Base-by-base conservation (phyloP, 2,113 vertebrate species). In the rat (Rattus norvegicus) region DNA sequence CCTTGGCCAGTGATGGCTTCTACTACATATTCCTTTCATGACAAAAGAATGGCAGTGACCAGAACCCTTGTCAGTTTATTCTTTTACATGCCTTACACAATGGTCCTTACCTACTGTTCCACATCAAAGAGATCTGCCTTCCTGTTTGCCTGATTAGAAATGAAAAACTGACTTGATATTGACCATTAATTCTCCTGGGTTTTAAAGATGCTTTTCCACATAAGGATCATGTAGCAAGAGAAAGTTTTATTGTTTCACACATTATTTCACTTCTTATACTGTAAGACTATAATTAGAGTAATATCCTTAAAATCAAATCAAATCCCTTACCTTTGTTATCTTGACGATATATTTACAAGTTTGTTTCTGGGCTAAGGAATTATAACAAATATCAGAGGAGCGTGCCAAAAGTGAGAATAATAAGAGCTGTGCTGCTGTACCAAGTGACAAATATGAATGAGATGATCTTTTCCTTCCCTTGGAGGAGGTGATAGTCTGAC, bases 311-410 rank as follows among this genome's bases (percentile, higher is more conserved):
- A 43, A 43, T 43, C 98, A 97, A 95, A 96, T 98, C 96, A 98
- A 98, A 97, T 52, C 75, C 87, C 47, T 20, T 26, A 94, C 70
- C 79, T 59, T 43, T 94, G 90, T 69, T 19, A 93, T 91, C 96
- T 85, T 49, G 91, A 75, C 33, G 94, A 63, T 69, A 11, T 69
- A 54, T 92, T 77, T 87, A 73, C 96, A 19, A 6, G 96, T 97
- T 98, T 98, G 95, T 97, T 98, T 98, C 92, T 96, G 85, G 65
- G 13, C 69, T 95, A 95, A 91, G 95, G 59, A 86, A 97, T 97
- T 98, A 96, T 96, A 95, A 89, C 80, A 97, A 90, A 95, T 96
- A 98, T 81, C 47, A 93, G 79, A 95, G 93, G 92, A 94, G 92
- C 97, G 77, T 92, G 92, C 3, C 90, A 70, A 77, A 88, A 75